Percentiles rank a stretch among this genome's conserved stretches.
These are phyloP conservation scores for Diuraphis noxia DNA, from an alignment of 1,140 invertebrate species.

Conservation along the genomic window DNA sequence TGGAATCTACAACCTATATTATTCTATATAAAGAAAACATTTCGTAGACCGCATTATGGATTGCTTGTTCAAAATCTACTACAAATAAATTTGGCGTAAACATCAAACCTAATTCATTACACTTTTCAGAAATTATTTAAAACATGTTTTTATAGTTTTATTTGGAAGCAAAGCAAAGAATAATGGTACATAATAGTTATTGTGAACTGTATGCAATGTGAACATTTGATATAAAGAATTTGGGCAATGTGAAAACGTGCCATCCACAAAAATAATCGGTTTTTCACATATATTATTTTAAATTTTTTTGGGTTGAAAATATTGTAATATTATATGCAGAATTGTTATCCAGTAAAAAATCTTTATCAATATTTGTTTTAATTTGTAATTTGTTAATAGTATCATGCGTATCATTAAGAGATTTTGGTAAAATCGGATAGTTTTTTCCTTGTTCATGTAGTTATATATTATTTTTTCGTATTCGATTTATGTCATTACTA, in stretches of 20 bases:
- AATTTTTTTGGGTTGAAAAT: too few relatives aligned
- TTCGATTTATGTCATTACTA: background rate
- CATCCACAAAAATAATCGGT: too few relatives aligned
- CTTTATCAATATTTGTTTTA: too few relatives aligned
- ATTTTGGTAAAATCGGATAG: too few relatives aligned
- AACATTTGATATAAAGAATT: background rate
- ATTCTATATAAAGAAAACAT: background rate
- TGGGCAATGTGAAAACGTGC: too few relatives aligned
- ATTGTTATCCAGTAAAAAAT: too few relatives aligned
- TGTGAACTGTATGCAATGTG: background rate
- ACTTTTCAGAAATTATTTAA: background rate
- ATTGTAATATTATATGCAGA: too few relatives aligned
- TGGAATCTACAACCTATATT: background rate
- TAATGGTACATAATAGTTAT: background rate
- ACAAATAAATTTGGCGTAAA: background rate
- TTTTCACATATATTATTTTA: too few relatives aligned
- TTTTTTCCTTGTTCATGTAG: too few relatives aligned
- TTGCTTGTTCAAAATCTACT: background rate
- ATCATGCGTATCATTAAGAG: too few relatives aligned
- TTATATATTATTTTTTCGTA: too few relatives aligned
- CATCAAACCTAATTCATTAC: background rate
- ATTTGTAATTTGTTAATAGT: too few relatives aligned
- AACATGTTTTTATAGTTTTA: background rate
- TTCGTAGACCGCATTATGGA: background rate
- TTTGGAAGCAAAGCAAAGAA: background rate